Evolutionary conservation across 2,113 vertebrate genomes (phyloP).

Genomic region (Bubalus kerabau): DNA sequence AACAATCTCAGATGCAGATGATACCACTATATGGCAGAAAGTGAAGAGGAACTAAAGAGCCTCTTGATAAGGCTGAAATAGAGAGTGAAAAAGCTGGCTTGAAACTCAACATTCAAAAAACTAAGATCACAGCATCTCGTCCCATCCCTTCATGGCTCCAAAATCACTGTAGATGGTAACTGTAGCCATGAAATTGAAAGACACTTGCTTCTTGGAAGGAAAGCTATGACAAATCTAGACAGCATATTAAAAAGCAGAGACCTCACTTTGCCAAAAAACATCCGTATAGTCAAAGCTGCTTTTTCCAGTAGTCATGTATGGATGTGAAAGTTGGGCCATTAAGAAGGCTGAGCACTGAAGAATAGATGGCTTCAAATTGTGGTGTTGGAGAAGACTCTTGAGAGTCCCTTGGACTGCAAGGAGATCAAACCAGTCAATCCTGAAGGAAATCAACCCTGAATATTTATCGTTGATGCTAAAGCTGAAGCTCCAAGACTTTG

Average conservation of each 20-base stretch:
- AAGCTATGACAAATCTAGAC: not conserved
- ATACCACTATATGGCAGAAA: not conserved
- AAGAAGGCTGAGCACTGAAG: not conserved
- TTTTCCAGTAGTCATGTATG: not conserved
- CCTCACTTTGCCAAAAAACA: not conserved
- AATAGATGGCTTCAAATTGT: not conserved
- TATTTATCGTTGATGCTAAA: not conserved
- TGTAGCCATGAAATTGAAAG: not conserved
- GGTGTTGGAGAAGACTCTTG: not conserved
- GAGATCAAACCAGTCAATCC: not conserved
- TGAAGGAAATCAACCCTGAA: not conserved
- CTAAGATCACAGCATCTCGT: not conserved
- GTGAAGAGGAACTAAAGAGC: not conserved
- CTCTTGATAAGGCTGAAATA: not conserved
- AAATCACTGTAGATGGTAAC: not conserved
- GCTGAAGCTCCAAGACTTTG: not conserved
- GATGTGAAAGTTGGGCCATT: not conserved
- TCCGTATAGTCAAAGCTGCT: not conserved
- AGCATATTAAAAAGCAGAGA: not conserved
- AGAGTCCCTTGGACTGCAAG: not conserved
- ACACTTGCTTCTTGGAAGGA: not conserved
- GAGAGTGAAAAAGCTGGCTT: not conserved
- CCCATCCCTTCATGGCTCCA: not conserved
- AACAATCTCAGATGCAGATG: not conserved
- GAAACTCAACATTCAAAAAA: not conserved